Evolutionary conservation across 1,140 invertebrate genomes (phyloP).

Genomic region (Battus philenor): DNA sequence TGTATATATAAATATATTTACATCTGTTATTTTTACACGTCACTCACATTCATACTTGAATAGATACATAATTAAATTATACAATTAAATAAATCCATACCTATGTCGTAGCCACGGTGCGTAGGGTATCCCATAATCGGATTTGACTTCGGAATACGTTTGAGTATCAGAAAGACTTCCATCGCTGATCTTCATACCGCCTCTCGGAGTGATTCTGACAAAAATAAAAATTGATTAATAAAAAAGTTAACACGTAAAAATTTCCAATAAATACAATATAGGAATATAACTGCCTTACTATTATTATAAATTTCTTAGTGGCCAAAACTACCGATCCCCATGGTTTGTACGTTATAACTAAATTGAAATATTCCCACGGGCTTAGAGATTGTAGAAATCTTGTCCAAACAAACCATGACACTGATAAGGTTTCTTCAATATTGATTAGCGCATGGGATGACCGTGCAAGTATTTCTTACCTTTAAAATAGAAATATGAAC

Average conservation of each 20-base stretch:
- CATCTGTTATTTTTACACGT: conserved; percentile 10
- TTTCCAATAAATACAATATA: no score
- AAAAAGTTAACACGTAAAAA: no score
- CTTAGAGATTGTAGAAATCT: not conserved
- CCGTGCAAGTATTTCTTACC: no score
- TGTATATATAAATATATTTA: not conserved
- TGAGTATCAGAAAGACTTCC: conserved; percentile 88
- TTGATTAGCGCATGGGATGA: no score
- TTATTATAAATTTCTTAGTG: no score
- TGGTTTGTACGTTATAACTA: not conserved
- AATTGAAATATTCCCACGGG: conserved; percentile 11
- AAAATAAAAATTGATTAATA: conserved; percentile 1
- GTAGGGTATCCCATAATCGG: conserved; percentile 81
- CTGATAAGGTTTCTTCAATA: no score
- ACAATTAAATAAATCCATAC: conserved; percentile 42
- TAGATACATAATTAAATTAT: not conserved
- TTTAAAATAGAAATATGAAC: no score
- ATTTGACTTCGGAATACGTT: conserved; percentile 80
- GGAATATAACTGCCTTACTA: not conserved
- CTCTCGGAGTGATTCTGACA: conserved; percentile 75
- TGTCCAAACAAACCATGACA: conserved; percentile 1
- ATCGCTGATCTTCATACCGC: conserved; percentile 80
- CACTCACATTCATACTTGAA: conserved; percentile 24
- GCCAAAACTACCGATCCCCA: not conserved
- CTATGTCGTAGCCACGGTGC: conserved; percentile 83